Evolutionary conservation across 2,113 vertebrate genomes (phyloP), one percentile per base, ranked within the genome.

Genomic region (Buteo buteo): DNA sequence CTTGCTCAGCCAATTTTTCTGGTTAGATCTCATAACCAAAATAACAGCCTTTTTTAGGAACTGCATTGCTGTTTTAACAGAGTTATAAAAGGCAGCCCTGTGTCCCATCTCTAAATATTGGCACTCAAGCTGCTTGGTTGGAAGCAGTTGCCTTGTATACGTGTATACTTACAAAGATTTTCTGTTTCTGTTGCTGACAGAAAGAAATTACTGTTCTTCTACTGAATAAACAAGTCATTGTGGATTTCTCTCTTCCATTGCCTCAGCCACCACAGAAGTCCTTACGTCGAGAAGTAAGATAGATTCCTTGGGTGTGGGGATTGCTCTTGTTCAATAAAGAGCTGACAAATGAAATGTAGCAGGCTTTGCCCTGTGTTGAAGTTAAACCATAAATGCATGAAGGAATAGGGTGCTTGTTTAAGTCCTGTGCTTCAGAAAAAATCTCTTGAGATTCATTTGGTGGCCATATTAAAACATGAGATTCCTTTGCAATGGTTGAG

Each of bases 171-270:
- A 94, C 80, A 94, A 96, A 89, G 83, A 91, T 95, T 82, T 95
- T 95, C 88, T 93, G 89, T 95, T 96, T 77, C 84, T 96, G 38
- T 64, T 72, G 34, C 66, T 66, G 61, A 85, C 78, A 96, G 93
- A 96, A 96, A 82, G 86, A 93, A 95, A 95, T 64, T 70, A 45
- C 81, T 96, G 86, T 93, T 95, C 67, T 81, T 83, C 66, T 74
- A 31, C 65, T 86, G 85, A 92, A 93, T 91, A 88, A 94, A 73
- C 64, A 86, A 55, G 31, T 69, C 69, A 73, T 42, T 83, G 79
- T 83, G 67, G 71, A 77, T 77, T 87, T 91, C 32, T 74, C 17
- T 78, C 61, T 96, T 93, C 70, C 62, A 80, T 79, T 73, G 77
- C 94, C 58, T 91, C 89, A 94, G 78, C 32, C 26, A 44, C 45